Evolutionary conservation across 2,888 invertebrate species (phyloP), one percentile per base, ranked within the genome.

Genomic region (Pachydiplax longipennis): DNA sequence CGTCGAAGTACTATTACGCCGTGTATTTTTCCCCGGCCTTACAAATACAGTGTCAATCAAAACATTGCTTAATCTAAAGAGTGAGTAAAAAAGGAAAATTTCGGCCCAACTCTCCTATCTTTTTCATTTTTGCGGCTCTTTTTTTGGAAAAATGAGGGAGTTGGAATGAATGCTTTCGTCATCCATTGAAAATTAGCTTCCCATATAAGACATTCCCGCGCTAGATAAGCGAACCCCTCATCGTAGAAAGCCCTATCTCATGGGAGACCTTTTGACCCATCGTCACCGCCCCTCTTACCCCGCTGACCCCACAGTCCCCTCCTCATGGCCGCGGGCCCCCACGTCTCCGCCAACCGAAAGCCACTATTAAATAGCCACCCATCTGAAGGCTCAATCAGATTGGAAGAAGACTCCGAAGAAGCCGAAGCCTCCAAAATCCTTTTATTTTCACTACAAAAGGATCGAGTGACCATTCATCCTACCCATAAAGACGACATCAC

Each of bases 311-410:
- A 37, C 87, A 37, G 5, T 31, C 65, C 61, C 87, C 65, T 65
- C 73, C 73, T 73, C 73, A 12, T 37, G 87, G 61, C 58, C 87
- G 73, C 73, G 37, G 40, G 87, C 87, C 87, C 61, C 37, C 87
- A 87, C 37, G 61, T 61, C 65, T 87, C 87, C 87, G 61, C 87
- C 87, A 87, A 87, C 87, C 87, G 61, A 61, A 37, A 61, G 87
- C 58, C 87, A 37, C 87, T 87, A 37, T 87, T 87, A 87, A 87
- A 87, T 61, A 37, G 87, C 37, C n/a, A 35, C 87, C 61, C 37
- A 61, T 40, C 37, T 37, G 6, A 37, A 10, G 35, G 58, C 58
- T 37, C 65, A 35, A 87, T 65, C 87, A 87, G 37, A 87, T 87
- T 87, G 87, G 87, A 61, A 87, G 87, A 65, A 58, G 87, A 82